Percentiles rank a stretch among this genome's conserved stretches.
Conservation (phyloP, 2,797 vertebrate genomes). For the Oreochromis grahami region DNA sequence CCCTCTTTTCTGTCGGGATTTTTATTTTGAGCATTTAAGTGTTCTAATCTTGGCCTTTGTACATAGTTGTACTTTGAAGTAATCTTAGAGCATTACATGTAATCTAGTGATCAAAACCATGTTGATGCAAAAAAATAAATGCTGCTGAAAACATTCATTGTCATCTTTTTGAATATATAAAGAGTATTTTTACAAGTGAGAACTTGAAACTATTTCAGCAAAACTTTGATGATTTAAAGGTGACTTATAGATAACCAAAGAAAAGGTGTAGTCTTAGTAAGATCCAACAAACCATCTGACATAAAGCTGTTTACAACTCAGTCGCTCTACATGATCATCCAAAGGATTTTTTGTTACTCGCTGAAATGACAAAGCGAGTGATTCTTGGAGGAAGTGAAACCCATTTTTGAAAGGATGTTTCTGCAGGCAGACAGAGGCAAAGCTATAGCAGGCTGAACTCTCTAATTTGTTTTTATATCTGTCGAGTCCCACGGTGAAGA, state of each 20-base stretch:
- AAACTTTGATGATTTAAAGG: background rate
- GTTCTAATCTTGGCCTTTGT: background rate
- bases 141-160: too few relatives aligned
- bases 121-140: too few relatives aligned
- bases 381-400: background rate
- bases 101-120: background rate
- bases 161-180: too few relatives aligned
- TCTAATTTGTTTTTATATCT: conserved; percentile 34
- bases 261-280: background rate
- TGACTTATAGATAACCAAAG: background rate
- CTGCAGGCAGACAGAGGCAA: background rate
- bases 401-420: background rate
- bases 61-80: too few relatives aligned
- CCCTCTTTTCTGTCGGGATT: background rate
- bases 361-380: background rate
- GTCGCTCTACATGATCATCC: background rate
- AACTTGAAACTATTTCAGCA: background rate
- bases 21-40: background rate
- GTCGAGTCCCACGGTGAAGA: conserved; percentile 28
- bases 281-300: background rate
- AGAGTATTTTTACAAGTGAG: too few relatives aligned
- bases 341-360: background rate
- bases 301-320: background rate
- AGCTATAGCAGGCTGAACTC: background rate
- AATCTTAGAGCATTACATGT: background rate